Base-by-base conservation (phyloP, 2,888 invertebrate genomes). In the Rosalia funebris region DNA sequence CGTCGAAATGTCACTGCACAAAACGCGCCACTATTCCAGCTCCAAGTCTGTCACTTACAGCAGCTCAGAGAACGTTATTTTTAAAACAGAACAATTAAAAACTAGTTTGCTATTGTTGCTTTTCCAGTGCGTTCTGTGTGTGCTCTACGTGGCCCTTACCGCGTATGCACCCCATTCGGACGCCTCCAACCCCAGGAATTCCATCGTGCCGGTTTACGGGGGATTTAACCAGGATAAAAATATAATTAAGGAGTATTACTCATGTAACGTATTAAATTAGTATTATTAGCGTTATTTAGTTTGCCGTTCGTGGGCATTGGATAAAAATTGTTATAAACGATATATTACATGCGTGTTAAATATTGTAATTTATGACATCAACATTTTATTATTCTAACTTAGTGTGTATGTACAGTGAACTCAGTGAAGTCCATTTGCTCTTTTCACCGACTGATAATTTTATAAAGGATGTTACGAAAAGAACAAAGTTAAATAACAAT, bases 101-200 rank as follows among this genome's bases (percentile, higher is more conserved):
- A 42, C 57, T 1, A 41, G 57, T 14, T 41, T 65, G 72, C 80
- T 54, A 69, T 83, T 57, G 63, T 83, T 59, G 16, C 57, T 60
- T 9, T 25, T 62, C 9, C 60, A 65, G 52, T 12, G 50, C 25
- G 5, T 25, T 4, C 17, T 50, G 16, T 50, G 50, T n/a, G 7
- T 56, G n/a, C 10, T 65, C 82, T 70, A 74, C 82, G 42, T 77
- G 74, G 17, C 78, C 80, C 64, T 50, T 16, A 81, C 81, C 58
- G 77, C 77, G 65, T 85, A 86, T 70, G 79, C 79, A 52, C 70
- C 76, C 14, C 76, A 82, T 58, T 84, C 83, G 12, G 79, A 83
- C 64, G 83, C 81, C 4, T 72, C 77, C 63, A 74, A 81, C 68
- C 65, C 63, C 25, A 72, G 78, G 62, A 83, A 84, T 72, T 82